These are phyloP conservation scores for Melanophora roralis DNA, from an alignment of 2,888 invertebrate genomes.

Conservation along the genomic window DNA sequence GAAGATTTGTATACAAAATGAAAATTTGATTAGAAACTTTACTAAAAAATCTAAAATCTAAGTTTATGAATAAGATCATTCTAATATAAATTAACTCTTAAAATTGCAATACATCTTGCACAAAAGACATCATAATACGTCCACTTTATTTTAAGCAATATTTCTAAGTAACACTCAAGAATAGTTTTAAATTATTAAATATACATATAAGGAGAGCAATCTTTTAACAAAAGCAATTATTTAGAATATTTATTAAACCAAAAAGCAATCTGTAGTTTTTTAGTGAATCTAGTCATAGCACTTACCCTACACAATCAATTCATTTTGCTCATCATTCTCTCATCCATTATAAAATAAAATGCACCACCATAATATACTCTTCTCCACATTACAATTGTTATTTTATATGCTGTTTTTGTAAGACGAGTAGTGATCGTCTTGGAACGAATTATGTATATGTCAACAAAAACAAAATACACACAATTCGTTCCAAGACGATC, in stretches of 20 bases:
- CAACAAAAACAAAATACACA: conserved; percentile 37
- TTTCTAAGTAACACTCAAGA: not conserved
- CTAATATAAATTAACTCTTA: conserved; percentile 36
- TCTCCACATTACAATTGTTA: conserved; percentile 49
- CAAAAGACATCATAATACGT: conserved; percentile 72
- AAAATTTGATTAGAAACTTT: too few species aligned
- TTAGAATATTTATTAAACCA: conserved; percentile 6
- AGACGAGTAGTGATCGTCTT: too few species aligned
- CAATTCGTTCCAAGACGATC: too few species aligned
- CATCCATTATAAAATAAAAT: too few species aligned
- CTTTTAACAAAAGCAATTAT: conserved; percentile 33
- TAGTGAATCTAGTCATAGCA: conserved; percentile 28
- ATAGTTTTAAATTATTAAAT: not conserved
- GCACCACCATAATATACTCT: not conserved
- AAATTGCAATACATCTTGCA: conserved; percentile 60
- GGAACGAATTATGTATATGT: too few species aligned
- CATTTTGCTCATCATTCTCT: conserved; percentile 7
- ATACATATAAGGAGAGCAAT: conserved; percentile 22
- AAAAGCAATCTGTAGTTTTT: conserved; percentile 41
- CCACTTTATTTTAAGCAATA: conserved; percentile 66
- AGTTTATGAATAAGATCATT: conserved; percentile 16
- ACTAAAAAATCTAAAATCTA: not conserved
- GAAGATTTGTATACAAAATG: too few species aligned
- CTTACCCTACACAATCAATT: conserved; percentile 6
- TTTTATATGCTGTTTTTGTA: too few species aligned